Percentiles rank a stretch among this genome's conserved stretches.
phyloP scores from a whole-genome alignment of 2,888 invertebrate genomes.

The Zhuqinia jingwanae region DNA sequence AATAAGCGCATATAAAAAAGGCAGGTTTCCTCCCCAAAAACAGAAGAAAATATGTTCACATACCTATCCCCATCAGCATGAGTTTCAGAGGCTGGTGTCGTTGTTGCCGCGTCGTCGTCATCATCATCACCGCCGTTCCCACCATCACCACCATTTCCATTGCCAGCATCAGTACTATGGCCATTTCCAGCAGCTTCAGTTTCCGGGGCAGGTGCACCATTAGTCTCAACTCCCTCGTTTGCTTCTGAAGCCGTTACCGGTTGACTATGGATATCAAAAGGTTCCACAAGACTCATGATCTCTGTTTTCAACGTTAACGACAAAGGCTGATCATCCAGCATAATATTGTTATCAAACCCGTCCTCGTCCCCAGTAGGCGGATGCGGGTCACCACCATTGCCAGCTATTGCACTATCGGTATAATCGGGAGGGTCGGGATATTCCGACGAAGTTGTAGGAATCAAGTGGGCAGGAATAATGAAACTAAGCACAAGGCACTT shows the following conservation, averaged over 20 bases:
- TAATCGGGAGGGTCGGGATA: slow-evolving; percentile 56
- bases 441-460: slow-evolving; percentile 51
- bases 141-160: slow-evolving; percentile 26
- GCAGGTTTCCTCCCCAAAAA: neutral
- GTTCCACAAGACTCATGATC: slow-evolving; percentile 68
- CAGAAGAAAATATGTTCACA: neutral
- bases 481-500: slow-evolving; percentile 62
- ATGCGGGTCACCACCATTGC: slow-evolving; percentile 59
- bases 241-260: slow-evolving; percentile 45
- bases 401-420: slow-evolving; percentile 13
- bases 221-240: slow-evolving; percentile 14
- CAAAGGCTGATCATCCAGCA: slow-evolving; percentile 69
- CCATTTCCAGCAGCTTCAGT: slow-evolving; percentile 24
- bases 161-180: slow-evolving; percentile 22
- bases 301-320: slow-evolving; percentile 64
- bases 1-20: neutral
- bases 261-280: slow-evolving; percentile 69
- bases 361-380: slow-evolving; percentile 66
- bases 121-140: slow-evolving; percentile 4
- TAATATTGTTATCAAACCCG: slow-evolving; percentile 70
- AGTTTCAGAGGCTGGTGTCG: slow-evolving; percentile 23
- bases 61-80: slow-evolving; percentile 41
- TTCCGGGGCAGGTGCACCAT: neutral
- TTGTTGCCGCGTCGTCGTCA: slow-evolving; percentile 19
- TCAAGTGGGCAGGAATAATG: slow-evolving; percentile 60